Evolutionary conservation across 2,888 invertebrate species (phyloP).

Genomic region (Trissolcus brochymenae): DNA sequence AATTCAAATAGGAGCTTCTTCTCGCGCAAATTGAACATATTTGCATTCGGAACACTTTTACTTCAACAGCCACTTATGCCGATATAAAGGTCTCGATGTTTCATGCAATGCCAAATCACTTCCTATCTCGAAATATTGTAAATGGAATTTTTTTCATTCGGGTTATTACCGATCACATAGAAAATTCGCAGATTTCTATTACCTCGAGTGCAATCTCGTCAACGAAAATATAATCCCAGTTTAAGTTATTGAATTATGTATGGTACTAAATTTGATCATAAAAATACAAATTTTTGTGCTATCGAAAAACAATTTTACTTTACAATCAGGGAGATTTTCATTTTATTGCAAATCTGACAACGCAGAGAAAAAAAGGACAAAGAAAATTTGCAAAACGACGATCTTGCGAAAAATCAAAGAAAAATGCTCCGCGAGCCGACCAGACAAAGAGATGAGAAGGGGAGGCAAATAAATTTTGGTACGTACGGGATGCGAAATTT

Average conservation of each 20-base stretch:
- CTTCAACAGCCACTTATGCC: slow-evolving; percentile 47
- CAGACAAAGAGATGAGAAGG: slow-evolving; percentile 3
- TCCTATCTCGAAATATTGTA: slow-evolving; percentile 33
- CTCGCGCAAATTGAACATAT: slow-evolving; percentile 50
- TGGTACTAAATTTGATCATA: too few relatives aligned
- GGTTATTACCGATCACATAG: slow-evolving; percentile 13
- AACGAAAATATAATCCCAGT: background rate
- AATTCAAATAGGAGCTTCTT: slow-evolving; percentile 47
- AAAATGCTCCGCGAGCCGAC: background rate
- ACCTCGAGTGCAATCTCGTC: background rate
- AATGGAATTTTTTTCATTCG: slow-evolving; percentile 20
- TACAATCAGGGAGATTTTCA: background rate
- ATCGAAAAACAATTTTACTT: slow-evolving; percentile 4
- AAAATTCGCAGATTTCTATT: slow-evolving; percentile 4
- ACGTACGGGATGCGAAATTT: slow-evolving; percentile 16
- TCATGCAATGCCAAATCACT: slow-evolving; percentile 37
- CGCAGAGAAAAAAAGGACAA: background rate
- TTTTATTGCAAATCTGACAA: background rate
- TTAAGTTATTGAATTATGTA: slow-evolving; percentile 2
- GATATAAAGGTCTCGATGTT: slow-evolving; percentile 42
- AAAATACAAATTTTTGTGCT: too few relatives aligned
- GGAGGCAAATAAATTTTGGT: slow-evolving; percentile 9
- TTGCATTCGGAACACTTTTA: slow-evolving; percentile 52
- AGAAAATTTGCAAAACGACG: background rate
- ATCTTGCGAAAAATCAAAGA: background rate